Evolutionary conservation across 2,888 invertebrate genomes (phyloP).

Genomic region (Mesoligia furuncula): DNA sequence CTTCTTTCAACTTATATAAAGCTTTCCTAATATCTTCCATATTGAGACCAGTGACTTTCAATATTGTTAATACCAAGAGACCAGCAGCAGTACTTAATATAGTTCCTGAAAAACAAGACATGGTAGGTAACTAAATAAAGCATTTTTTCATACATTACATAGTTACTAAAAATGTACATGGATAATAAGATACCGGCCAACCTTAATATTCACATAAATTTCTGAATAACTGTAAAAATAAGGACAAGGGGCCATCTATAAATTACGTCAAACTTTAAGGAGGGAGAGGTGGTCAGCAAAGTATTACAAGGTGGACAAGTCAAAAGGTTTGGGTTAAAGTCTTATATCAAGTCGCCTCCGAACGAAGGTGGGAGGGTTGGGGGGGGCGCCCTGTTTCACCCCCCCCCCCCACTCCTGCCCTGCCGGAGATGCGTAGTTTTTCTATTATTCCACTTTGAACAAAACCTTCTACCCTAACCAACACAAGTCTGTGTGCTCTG

Average conservation of each 20-base stretch:
- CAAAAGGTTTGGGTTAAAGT: too few species aligned
- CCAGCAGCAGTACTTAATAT: constrained; percentile 92
- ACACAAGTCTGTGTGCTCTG: too few species aligned
- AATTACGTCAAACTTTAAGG: neutral
- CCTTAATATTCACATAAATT: neutral
- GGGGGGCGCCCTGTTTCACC: too few species aligned
- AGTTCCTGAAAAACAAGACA: constrained; percentile 84
- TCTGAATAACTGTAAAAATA: neutral
- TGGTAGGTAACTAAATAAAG: neutral
- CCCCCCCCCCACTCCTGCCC: too few species aligned
- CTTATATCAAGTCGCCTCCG: too few species aligned
- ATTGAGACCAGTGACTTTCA: constrained; percentile 90
- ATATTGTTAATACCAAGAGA: constrained; percentile 85
- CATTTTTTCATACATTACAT: neutral
- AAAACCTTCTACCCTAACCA: too few species aligned
- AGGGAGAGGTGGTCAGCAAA: neutral
- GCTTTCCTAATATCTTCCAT: constrained; percentile 92
- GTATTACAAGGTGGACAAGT: neutral
- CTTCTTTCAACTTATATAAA: constrained; percentile 87
- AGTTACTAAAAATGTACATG: neutral
- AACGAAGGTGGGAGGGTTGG: too few species aligned
- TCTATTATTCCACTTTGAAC: too few species aligned
- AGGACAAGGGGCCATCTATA: neutral
- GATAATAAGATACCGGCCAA: neutral
- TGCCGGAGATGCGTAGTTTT: too few species aligned